Evolutionary conservation across 2,888 invertebrate species (phyloP), one percentile per base, ranked within the genome.

Genomic region (Theretra japonica): DNA sequence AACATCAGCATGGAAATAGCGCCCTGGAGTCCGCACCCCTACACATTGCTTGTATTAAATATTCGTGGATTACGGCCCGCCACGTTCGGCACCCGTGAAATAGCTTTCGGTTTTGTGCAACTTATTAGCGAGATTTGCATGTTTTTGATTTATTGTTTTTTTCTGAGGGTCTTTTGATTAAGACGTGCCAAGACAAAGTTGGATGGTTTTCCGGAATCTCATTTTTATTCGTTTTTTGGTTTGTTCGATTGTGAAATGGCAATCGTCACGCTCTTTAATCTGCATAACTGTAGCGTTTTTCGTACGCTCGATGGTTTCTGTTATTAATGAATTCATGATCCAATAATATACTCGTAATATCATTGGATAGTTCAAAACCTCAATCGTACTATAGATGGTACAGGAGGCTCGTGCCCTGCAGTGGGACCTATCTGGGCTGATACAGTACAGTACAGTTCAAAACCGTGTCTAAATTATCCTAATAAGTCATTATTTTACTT

Each of bases 1-100:
- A 94, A 93, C 93, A 94, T 94, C 94, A 94, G 92, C 93, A 92
- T 92, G 92, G 90, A 94, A 92, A 94, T 93, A 91, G 93, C 91
- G 91, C 94, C 94, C 94, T 83, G 79, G 94, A 91, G 93, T 92
- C 91, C 90, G 85, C 84, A 85, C 79, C 85, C 85, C 90, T 87
- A 86, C 85, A 82, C 88, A 85, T 84, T 89, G 90, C 89, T 89
- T 87, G 89, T 91, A 94, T 94, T 93, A 94, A 94, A 94, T 94
- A 94, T 93, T 93, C 92, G 86, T 83, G 90, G 91, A 91, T 92
- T 91, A 90, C 86, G 84, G 79, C 79, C 80, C 81, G 78, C 75
- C 73, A 78, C 80, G 81, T 90, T 89, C 89, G 91, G 89, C 87
- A 86, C 80, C 89, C 92, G 92, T 91, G 92, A 93, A 94, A 94